phyloP scores from a whole-genome alignment of 2,888 invertebrate genomes.

The Chloroclystis v-ata region DNA sequence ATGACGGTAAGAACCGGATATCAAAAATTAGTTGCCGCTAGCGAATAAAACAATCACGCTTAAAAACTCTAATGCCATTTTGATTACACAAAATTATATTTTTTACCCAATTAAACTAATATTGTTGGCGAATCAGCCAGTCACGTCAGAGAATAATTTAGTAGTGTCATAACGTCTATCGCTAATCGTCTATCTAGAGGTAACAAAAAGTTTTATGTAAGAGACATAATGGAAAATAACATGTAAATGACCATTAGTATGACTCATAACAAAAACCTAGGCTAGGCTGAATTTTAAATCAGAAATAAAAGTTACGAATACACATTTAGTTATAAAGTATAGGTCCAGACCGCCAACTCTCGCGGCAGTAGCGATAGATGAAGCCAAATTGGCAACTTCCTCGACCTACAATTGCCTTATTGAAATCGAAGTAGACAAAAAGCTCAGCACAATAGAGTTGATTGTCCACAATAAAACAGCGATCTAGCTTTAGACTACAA shows the following conservation, averaged over 20 bases:
- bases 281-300: neutral
- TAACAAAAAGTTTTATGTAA: slow-evolving; percentile 1
- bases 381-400: slow-evolving; percentile 61
- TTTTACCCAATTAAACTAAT: slow-evolving; percentile 45
- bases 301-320: neutral
- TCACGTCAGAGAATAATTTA: slow-evolving; percentile 46
- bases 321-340: slow-evolving; percentile 1
- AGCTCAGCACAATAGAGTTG: slow-evolving; percentile 55
- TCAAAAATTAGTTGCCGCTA: slow-evolving; percentile 39
- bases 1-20: slow-evolving; percentile 47
- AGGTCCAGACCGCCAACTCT: slow-evolving; percentile 11
- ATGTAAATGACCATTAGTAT: neutral
- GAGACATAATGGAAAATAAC: neutral
- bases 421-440: slow-evolving; percentile 62
- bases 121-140: slow-evolving; percentile 40
- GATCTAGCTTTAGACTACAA: slow-evolving; percentile 47
- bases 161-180: slow-evolving; percentile 40
- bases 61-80: slow-evolving; percentile 65
- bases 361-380: slow-evolving; percentile 28
- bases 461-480: slow-evolving; percentile 43
- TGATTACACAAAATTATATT: slow-evolving; percentile 66
- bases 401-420: slow-evolving; percentile 58
- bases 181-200: slow-evolving; percentile 42
- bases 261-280: too few relatives aligned
- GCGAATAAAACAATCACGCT: slow-evolving; percentile 39